These are phyloP conservation scores for Aulostomus chinensis DNA, from an alignment of 2,797 vertebrate species.

Conservation along the genomic window DNA sequence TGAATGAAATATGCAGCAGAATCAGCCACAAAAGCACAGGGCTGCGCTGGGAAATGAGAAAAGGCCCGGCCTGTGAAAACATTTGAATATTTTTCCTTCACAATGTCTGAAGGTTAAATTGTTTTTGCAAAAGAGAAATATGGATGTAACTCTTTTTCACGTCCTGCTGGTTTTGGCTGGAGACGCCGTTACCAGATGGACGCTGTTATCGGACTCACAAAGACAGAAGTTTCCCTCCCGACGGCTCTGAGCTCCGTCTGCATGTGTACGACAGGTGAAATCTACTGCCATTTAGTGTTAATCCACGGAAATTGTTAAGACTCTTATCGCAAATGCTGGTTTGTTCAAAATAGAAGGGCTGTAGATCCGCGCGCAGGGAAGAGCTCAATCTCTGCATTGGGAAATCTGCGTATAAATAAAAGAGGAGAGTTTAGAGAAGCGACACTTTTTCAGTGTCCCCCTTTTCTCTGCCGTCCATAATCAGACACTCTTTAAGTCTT, in stretches of 20 bases:
- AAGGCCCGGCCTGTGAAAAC: background rate
- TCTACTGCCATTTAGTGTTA: constrained; percentile 46
- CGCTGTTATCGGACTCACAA: constrained; percentile 1
- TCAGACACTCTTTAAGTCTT: constrained; percentile 62
- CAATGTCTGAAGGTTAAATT: constrained; percentile 10
- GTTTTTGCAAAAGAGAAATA: constrained; percentile 14
- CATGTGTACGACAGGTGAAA: constrained; percentile 61
- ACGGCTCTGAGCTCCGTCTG: constrained; percentile 27
- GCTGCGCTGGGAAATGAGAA: constrained; percentile 22
- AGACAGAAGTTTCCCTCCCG: constrained; percentile 33
- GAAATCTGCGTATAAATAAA: constrained; percentile 51
- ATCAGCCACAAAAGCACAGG: constrained; percentile 7
- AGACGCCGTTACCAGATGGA: background rate
- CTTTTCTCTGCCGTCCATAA: constrained; percentile 53
- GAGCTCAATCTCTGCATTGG: constrained; percentile 37
- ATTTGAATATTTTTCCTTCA: constrained; percentile 5
- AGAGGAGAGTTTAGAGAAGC: constrained; percentile 58
- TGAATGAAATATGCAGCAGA: constrained; percentile 9
- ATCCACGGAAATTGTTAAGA: constrained; percentile 70
- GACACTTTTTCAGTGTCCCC: constrained; percentile 56
- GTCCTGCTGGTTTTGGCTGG: background rate
- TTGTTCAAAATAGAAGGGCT: constrained; percentile 45
- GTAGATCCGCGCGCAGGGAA: constrained; percentile 29
- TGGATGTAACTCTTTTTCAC: constrained; percentile 4
- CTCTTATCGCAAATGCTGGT: constrained; percentile 61